Evolutionary conservation across 2,113 vertebrate species (phyloP).

Genomic region (Chionomys nivalis): DNA sequence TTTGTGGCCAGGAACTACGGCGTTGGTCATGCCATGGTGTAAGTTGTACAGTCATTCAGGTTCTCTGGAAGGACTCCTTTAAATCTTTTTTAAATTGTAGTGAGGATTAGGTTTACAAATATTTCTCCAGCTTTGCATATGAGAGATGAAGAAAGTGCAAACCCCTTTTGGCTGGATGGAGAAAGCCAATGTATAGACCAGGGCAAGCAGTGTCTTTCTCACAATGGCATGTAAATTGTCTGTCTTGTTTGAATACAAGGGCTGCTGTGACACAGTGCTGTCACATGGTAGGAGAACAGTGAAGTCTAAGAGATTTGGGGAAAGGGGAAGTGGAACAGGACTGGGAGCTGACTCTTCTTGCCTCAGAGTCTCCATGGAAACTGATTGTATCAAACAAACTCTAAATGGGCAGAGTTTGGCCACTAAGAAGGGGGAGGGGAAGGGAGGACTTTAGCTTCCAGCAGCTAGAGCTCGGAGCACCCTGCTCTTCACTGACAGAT

Average conservation of each 20-base stretch:
- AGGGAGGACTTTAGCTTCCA: neutral
- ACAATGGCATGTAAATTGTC: constrained; percentile 54
- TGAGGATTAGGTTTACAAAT: neutral
- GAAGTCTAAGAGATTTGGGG: constrained; percentile 70
- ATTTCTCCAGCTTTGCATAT: neutral
- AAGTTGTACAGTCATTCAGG: neutral
- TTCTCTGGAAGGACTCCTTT: constrained; percentile 38
- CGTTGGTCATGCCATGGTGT: neutral
- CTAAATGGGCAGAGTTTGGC: neutral
- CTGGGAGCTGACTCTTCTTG: constrained; percentile 42
- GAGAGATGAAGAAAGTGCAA: constrained; percentile 17
- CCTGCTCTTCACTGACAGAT: neutral
- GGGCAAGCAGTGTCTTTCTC: constrained; percentile 39
- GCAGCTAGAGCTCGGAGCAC: neutral
- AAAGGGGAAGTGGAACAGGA: constrained; percentile 14
- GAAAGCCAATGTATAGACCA: constrained; percentile 40
- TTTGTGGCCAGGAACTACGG: neutral
- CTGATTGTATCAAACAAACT: constrained; percentile 20
- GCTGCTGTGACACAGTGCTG: constrained; percentile 46
- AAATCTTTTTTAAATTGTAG: neutral
- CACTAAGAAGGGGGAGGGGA: neutral
- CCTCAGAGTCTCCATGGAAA: constrained; percentile 68
- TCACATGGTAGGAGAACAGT: constrained; percentile 63
- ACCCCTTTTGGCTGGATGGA: neutral
- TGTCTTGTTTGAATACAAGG: constrained; percentile 65